Base-by-base conservation (phyloP, 1,140 invertebrate genomes). In the Macrostomum lignano region DNA sequence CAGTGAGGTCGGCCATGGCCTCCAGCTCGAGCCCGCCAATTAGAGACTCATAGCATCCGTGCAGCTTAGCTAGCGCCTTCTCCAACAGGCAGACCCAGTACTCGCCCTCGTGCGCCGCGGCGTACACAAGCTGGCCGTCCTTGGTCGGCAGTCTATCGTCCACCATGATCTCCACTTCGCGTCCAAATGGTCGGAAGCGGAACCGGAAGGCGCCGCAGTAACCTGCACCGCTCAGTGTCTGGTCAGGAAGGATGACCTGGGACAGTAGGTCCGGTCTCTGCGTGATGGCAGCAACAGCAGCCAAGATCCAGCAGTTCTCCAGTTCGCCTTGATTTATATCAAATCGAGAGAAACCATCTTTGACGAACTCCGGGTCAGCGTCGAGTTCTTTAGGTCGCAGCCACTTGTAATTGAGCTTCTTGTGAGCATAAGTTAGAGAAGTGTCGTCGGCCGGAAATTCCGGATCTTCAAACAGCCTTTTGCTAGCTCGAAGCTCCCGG, bases 151-250 rank as follows among this genome's bases (percentile, higher is more conserved):
- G 49, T 38, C 66, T 51, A 47, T 76, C 73, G 51, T 76, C 73
- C 2, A 76, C 63, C 2, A 73, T 51, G 1, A 76, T 62, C 45
- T 76, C 72, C 28, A 65, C 60, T 71, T 71, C 74, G 42, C 68
- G 65, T 2, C 71, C 71, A 51, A 71, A 73, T 44, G 69, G 67
- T 70, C 71, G 73, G 50, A 74, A 73, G 21, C 68, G 58, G 52
- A 73, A 74, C 40, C 67, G 69, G 49, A 44, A 66, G 53, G 48
- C 43, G 13, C 54, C 54, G 10, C 10, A 13, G 22, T 5, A 5
- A 11, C 34, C n/a, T n/a, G n/a, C n/a, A n/a, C n/a, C n/a, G n/a
- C n/a, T n/a, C n/a, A n/a, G n/a, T n/a, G n/a, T n/a, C n/a, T n/a
- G n/a, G n/a, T n/a, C n/a, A n/a, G n/a, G n/a, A n/a, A n/a, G n/a